phyloP scores from a whole-genome alignment of 2,797 vertebrate genomes.

The Zenarchopterus dispar region DNA sequence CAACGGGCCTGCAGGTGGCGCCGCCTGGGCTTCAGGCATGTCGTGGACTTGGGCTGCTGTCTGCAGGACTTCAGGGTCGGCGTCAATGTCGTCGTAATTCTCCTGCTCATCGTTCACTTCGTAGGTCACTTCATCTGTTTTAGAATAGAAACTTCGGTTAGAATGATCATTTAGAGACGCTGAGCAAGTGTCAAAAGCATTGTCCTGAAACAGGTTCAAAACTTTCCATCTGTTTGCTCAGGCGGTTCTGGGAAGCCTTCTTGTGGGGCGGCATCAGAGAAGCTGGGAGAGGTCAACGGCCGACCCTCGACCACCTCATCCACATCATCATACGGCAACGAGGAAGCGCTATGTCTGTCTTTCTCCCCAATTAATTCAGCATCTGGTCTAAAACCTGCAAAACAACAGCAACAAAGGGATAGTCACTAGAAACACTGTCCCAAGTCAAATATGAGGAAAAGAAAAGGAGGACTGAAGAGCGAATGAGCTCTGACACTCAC shows the following conservation, averaged over 20 bases:
- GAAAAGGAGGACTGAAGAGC: background rate
- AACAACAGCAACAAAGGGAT: conserved; percentile 1
- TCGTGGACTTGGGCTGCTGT: conserved; percentile 40
- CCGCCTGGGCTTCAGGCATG: background rate
- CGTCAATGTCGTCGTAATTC: conserved; percentile 70
- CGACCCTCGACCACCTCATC: conserved; percentile 22
- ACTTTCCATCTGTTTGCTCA: conserved; percentile 29
- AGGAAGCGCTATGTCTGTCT: conserved; percentile 21
- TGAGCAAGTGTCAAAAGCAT: background rate
- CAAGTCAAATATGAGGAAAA: background rate
- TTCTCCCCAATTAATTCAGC: background rate
- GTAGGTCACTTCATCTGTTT: conserved; percentile 47
- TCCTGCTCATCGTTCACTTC: conserved; percentile 60
- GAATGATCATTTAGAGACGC: too few species aligned
- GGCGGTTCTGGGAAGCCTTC: background rate
- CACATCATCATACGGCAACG: conserved; percentile 69
- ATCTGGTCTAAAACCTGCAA: conserved; percentile 27
- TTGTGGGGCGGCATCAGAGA: background rate
- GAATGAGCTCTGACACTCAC: conserved; percentile 35
- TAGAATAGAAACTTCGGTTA: background rate
- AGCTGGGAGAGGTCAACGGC: conserved; percentile 2
- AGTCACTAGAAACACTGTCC: background rate
- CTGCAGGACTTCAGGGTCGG: background rate
- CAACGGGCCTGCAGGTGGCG: background rate
- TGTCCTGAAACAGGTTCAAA: background rate